Conservation (phyloP, 2,113 vertebrate species). For the Gadus chalcogrammus region DNA sequence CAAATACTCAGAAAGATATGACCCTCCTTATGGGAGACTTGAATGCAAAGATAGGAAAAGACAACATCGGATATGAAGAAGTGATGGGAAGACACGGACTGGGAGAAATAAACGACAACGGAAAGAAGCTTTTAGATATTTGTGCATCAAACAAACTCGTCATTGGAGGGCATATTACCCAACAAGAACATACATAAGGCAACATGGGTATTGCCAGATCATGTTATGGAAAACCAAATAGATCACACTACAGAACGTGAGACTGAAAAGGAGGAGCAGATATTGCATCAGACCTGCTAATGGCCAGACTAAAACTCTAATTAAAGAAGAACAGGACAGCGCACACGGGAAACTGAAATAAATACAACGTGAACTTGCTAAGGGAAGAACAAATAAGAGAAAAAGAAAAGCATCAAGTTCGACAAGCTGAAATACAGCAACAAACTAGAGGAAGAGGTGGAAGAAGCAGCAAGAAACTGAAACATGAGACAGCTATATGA, state of each 20-base stretch:
- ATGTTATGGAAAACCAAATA: background rate
- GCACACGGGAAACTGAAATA: background rate
- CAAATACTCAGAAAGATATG: background rate
- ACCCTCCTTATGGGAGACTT: background rate
- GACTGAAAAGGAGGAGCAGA: too few relatives aligned
- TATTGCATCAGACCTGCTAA: too few relatives aligned
- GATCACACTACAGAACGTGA: background rate
- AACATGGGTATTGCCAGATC: background rate
- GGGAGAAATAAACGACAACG: slow-evolving; percentile 1
- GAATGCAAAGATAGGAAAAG: slow-evolving; percentile 2
- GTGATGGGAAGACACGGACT: slow-evolving; percentile 9
- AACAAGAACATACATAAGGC: background rate
- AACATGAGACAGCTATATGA: background rate
- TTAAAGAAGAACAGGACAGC: too few relatives aligned
- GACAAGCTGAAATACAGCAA: background rate
- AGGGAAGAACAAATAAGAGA: background rate
- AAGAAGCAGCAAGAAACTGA: background rate
- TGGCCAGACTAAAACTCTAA: too few relatives aligned
- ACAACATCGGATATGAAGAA: slow-evolving; percentile 8
- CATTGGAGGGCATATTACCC: background rate
- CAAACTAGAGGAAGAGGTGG: background rate
- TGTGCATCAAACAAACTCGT: background rate
- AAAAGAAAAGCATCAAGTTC: background rate
- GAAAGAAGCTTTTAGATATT: background rate
- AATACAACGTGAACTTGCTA: background rate